phyloP scores from a whole-genome alignment of 2,797 vertebrate species.

The Sebastes nivosus region DNA sequence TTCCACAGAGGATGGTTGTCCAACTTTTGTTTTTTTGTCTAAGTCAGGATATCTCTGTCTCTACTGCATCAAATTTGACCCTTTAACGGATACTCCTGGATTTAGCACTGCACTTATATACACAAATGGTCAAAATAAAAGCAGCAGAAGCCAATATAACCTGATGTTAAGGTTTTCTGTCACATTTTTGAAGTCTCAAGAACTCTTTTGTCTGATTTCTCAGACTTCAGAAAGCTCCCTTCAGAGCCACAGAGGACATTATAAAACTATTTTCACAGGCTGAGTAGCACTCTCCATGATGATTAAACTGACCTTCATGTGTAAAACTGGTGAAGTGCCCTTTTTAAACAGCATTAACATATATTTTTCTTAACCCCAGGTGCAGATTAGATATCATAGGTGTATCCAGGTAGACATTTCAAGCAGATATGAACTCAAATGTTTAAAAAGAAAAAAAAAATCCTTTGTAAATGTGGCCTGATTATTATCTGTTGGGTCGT shows the following conservation, averaged over 20 bases:
- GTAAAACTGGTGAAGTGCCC: neutral
- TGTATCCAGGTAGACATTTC: constrained; percentile 3
- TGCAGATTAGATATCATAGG: neutral
- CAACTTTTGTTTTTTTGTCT: neutral
- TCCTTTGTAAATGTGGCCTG: neutral
- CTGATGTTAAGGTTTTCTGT: neutral
- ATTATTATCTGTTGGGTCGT: neutral
- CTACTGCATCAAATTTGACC: neutral
- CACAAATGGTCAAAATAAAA: neutral
- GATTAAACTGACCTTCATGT: neutral
- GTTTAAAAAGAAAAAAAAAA: neutral
- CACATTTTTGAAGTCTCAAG: neutral
- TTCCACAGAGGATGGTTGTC: neutral
- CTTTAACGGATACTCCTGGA: neutral
- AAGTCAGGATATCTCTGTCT: neutral
- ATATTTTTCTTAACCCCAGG: neutral
- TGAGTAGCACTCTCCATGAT: neutral
- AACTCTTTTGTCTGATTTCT: neutral
- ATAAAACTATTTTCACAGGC: neutral
- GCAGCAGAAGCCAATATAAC: neutral
- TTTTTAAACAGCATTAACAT: neutral
- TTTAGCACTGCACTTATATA: neutral
- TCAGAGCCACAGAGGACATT: neutral
- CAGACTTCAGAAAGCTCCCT: neutral
- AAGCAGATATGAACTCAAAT: constrained; percentile 28